Base-by-base conservation (phyloP, 2,113 vertebrate species). In the Loxodonta africana region DNA sequence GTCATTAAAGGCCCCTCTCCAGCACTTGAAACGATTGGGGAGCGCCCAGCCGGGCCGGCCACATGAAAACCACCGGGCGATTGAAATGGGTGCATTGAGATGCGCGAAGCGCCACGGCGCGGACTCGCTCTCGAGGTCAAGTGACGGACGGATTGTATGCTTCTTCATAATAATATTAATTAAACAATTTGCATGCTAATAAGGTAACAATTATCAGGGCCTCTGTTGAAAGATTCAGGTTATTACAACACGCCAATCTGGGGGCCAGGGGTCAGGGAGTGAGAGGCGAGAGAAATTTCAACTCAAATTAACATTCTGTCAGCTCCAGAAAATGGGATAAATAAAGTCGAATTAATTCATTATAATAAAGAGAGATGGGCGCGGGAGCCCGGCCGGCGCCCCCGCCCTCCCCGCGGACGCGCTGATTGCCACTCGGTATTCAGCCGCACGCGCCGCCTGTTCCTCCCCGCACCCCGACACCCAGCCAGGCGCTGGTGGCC, bases 121-220 rank as follows among this genome's bases (percentile, higher is more conserved):
- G 99, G 99, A 99, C 99, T 99, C 99, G 99, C 99, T 99, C 99
- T 99, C 97, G 99, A 99, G 99, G 99, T 99, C 99, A 99, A 99
- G 99, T 99, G 99, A 99, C 99, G 99, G 99, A 99, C 99, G 99
- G 99, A 99, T 99, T 99, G 99, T 99, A 99, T 99, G 99, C 99
- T 99, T 99, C 99, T 99, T 99, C 99, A 99, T 99, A 99, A 99
- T 99, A 99, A 99, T 99, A 99, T 99, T 99, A 99, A 99, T 99
- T 99, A 99, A 99, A 99, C 99, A 99, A 99, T 99, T 99, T 99
- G 99, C 99, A 99, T 99, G 99, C 99, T 99, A 99, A 99, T 99
- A 99, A 99, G 99, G 99, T 99, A 99, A 99, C 99, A 99, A 99
- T 99, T 99, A 99, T 99, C 99, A 99, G 99, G 99, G 99, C 99